Percentiles rank a stretch among this genome's conserved stretches.
phyloP scores from a whole-genome alignment of 1,140 invertebrate genomes.

The Trichonephila inaurata region DNA sequence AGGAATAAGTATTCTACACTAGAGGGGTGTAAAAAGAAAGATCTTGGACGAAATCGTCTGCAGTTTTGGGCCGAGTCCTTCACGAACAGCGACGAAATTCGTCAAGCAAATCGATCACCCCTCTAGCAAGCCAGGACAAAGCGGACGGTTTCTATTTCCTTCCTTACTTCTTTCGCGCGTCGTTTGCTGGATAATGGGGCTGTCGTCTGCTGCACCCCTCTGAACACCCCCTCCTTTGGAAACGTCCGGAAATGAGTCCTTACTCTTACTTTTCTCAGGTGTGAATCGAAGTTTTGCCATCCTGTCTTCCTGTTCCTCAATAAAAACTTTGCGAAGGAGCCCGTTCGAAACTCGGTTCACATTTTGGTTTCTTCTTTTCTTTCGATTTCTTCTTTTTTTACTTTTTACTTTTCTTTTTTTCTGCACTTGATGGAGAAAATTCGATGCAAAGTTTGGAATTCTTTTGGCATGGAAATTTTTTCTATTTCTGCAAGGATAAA shows the following conservation, averaged over 20 bases:
- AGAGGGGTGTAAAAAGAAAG: background rate
- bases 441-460: background rate
- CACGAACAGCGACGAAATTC: background rate
- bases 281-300: constrained; percentile 32
- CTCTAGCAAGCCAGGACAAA: background rate
- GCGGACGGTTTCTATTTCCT: constrained; percentile 48
- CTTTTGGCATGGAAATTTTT: background rate
- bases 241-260: constrained; percentile 55
- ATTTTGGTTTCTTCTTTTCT: background rate
- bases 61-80: background rate
- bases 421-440: background rate
- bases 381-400: background rate
- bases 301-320: constrained; percentile 5
- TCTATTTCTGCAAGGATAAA: background rate
- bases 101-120: background rate
- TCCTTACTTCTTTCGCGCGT: constrained; percentile 28
- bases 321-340: constrained; percentile 16
- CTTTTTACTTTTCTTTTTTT: background rate
- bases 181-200: constrained; percentile 60
- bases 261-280: constrained; percentile 51
- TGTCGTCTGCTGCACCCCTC: background rate
- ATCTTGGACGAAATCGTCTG: background rate
- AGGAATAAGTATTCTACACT: too few relatives aligned
- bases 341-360: background rate
- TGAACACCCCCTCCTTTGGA: background rate